Base-by-base conservation (phyloP, 2,888 invertebrate genomes). In the Sphaeridia pumilis region DNA sequence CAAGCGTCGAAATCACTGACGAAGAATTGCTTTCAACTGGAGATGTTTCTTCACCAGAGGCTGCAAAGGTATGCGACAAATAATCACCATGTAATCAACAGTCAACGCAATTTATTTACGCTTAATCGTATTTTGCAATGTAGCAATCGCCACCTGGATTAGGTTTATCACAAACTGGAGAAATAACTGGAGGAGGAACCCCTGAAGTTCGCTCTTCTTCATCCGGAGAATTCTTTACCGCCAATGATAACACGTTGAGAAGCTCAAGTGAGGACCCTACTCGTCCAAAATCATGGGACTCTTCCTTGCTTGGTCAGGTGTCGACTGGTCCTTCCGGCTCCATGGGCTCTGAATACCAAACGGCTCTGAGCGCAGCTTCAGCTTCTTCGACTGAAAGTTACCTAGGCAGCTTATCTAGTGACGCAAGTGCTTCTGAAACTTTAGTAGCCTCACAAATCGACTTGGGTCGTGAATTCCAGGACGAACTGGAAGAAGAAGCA, bases 371-470 rank as follows among this genome's bases (percentile, higher is more conserved):
- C 22, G 60, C 60, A 5, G 56, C 54, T 2, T 56, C 58, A 1
- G 60, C 58, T 1, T 61, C 63, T n/a, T 64, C 64, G 0, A 57
- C 61, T 26, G 61, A 61, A 43, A 58, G 58, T 42, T 61, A 64
- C 36, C 48, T 64, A 26, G 64, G 64, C 1, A 62, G 61, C 42
- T 52, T 64, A 25, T 62, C 61, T 3, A 59, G 59, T 24, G 64
- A 64, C 44, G 60, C 61, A 1, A 58, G 57, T 70, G 77, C 84
- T 25, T 92, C 92, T 1, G 93, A 93, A 73, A 95, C 94, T 1
- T 72, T 95, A 7, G 84, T 95, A 10, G 88, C 92, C 14, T 92
- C 94, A 2, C 83, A 85, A 7, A 82, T 84, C 67, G 89, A 89
- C 69, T 71, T 83, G 46, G 82, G 83, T 67, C 81, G 82, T 65